A percentile compares a stretch with the other conserved stretches of the same genome.
Evolutionary conservation across 2,888 invertebrate species (phyloP).

Genomic region (Ochropleura plecta): DNA sequence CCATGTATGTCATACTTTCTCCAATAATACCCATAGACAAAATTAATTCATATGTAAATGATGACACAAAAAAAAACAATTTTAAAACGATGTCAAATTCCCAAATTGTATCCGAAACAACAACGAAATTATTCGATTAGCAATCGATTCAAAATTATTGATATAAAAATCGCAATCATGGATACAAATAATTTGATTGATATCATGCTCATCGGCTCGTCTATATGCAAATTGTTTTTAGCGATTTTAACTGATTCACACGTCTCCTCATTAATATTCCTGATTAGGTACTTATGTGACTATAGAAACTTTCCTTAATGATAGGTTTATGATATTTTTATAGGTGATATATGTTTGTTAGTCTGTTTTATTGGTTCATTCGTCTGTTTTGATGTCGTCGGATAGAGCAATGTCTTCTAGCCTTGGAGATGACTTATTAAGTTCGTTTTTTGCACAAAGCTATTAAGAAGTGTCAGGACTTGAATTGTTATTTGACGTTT

Average conservation of each 20-base stretch:
- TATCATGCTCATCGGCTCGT: slow-evolving; percentile 33
- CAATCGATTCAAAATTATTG: slow-evolving; percentile 47
- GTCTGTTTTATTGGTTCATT: slow-evolving; percentile 60
- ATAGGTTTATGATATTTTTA: slow-evolving; percentile 56
- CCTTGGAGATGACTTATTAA: slow-evolving; percentile 42
- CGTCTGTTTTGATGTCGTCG: slow-evolving; percentile 38
- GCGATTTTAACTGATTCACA: slow-evolving; percentile 55
- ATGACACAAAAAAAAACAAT: slow-evolving; percentile 24
- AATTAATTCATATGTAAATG: slow-evolving; percentile 52
- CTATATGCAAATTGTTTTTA: slow-evolving; percentile 58
- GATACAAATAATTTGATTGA: slow-evolving; percentile 49
- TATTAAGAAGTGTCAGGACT: slow-evolving; percentile 22
- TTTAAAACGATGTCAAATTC: slow-evolving; percentile 40
- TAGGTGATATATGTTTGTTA: slow-evolving; percentile 63
- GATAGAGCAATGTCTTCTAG: slow-evolving; percentile 42
- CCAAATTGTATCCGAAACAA: slow-evolving; percentile 30
- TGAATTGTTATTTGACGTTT: slow-evolving; percentile 30
- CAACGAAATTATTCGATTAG: slow-evolving; percentile 50
- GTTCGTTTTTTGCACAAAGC: slow-evolving; percentile 27
- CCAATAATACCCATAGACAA: slow-evolving; percentile 5
- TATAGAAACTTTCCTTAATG: slow-evolving; percentile 47
- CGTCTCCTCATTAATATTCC: slow-evolving; percentile 39
- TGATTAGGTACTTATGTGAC: slow-evolving; percentile 43
- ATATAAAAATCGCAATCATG: slow-evolving; percentile 50
- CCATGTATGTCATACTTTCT: slow-evolving; percentile 34